A percentile compares a stretch with the other conserved stretches of the same genome.
Evolutionary conservation across 2,797 vertebrate genomes (phyloP).

Genomic region (Leptoclinus maculatus): DNA sequence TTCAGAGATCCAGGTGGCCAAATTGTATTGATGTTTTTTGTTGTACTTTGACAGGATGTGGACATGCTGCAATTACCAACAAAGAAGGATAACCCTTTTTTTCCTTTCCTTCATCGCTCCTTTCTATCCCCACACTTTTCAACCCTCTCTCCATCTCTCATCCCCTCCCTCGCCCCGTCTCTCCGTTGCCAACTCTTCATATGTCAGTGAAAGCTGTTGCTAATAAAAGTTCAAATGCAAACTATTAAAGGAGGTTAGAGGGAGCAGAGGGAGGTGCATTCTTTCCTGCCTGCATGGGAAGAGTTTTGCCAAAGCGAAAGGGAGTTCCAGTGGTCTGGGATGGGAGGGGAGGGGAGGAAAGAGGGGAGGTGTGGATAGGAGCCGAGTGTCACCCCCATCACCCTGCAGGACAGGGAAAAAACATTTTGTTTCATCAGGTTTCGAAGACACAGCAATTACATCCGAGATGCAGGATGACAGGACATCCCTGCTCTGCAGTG

Average conservation of each 20-base stretch:
- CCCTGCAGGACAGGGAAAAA: conserved; percentile 76
- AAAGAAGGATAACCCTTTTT: conserved; percentile 34
- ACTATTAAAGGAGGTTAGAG: conserved; percentile 78
- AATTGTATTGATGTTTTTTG: conserved; percentile 14
- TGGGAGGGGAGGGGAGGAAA: conserved; percentile 7
- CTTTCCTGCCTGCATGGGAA: conserved; percentile 74
- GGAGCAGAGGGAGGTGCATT: conserved; percentile 75
- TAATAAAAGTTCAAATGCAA: conserved; percentile 83
- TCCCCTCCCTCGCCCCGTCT: conserved; percentile 32
- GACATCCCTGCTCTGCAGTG: conserved; percentile 46
- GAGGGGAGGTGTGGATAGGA: conserved; percentile 55
- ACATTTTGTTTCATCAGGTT: conserved; percentile 78
- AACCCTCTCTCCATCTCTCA: conserved; percentile 40
- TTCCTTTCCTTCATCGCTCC: conserved; percentile 18
- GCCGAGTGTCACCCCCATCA: conserved; percentile 72
- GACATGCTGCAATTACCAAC: conserved; percentile 33
- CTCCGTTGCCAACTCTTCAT: conserved; percentile 58
- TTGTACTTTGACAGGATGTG: conserved; percentile 36
- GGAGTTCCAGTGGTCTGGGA: conserved; percentile 61
- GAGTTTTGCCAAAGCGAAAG: conserved; percentile 52
- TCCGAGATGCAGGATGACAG: conserved; percentile 77
- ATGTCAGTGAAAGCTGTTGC: conserved; percentile 78
- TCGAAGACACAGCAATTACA: conserved; percentile 84
- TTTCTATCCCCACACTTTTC: conserved; percentile 39
- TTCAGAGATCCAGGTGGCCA: not conserved